Conservation (phyloP, 1,140 invertebrate species). For the Camponotus vicinus region DNA sequence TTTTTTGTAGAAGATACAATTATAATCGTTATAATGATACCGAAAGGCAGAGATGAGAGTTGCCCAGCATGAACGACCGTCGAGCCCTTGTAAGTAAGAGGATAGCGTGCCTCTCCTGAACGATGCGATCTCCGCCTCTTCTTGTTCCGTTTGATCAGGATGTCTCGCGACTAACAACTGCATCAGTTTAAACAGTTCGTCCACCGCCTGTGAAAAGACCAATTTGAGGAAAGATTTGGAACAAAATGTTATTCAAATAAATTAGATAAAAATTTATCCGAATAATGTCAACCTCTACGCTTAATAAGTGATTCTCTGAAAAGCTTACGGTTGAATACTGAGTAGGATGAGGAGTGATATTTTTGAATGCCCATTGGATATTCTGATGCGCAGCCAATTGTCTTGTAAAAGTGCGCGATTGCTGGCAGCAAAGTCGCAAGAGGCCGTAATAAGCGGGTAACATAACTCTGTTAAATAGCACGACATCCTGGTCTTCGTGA, state of each 20-base stretch:
- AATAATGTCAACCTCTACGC: not conserved
- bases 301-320: not conserved
- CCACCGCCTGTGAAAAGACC: constrained; percentile 90
- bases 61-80: constrained; percentile 94
- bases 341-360: constrained; percentile 97
- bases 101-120: constrained; percentile 94
- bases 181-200: constrained; percentile 96
- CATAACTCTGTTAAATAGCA: constrained; percentile 97
- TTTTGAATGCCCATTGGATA: constrained; percentile 98
- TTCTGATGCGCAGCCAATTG: constrained; percentile 97
- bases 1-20: constrained; percentile 1
- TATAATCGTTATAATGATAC: constrained; percentile 61
- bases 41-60: constrained; percentile 94
- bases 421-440: constrained; percentile 95
- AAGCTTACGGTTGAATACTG: constrained; percentile 93
- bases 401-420: constrained; percentile 94
- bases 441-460: constrained; percentile 97
- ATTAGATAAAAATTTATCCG: not conserved
- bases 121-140: constrained; percentile 92
- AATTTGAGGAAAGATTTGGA: not conserved
- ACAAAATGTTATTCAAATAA: not conserved
- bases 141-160: constrained; percentile 92
- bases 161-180: constrained; percentile 92
- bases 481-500: constrained; percentile 97
- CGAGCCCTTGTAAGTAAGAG: constrained; percentile 93